Base-by-base conservation (phyloP, 2,888 invertebrate species). In the Dromius quadrimaculatus region DNA sequence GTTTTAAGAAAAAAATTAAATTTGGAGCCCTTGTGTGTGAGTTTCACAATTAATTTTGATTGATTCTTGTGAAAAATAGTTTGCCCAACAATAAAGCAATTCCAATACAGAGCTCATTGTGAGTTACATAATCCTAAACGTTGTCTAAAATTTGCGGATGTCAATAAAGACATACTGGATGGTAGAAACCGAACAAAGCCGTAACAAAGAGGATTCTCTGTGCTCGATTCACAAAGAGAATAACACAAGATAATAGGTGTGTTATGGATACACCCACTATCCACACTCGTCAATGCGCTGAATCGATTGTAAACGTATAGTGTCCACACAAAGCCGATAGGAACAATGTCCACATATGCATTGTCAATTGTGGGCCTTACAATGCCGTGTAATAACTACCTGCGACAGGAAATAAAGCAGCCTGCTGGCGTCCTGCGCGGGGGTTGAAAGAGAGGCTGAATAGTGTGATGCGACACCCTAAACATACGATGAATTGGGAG, bases 301-400 rank as follows among this genome's bases (percentile, higher is more conserved):
- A 59, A 59, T 59, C 59, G 59, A 59, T 59, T 59, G 59, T 59
- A 19, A 28, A 22, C 47, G 8, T 11, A 32, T 9, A 32, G 17
- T 57, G 50, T 50, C 38, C 50, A 36, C 50, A 65, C 65, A 65
- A 36, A 34, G 6, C 20, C 34, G 20, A 65, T 65, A 28, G 9
- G 50, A 28, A 54, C 66, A 66, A 66, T 66, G 54, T 66, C 66
- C 66, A 66, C 66, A 66, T 34, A 66, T 50, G 50, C 54, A 54
- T 47, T 47, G 45, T 45, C 38, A 38, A 66, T 66, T 66, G 66
- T 68, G 20, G 36, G 36, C 50, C 38, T 54, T 45, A 68, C 68
- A 68, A 59, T 68, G 45, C 59, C 68, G 68, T 68, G 68, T 68
- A 68, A 68, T 68, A 68, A 68, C 68, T 68, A 68, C 68, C 68